Evolutionary conservation across 1,140 invertebrate genomes (phyloP), one percentile per base, ranked within the genome.

Genomic region (Halictus rubicundus): DNA sequence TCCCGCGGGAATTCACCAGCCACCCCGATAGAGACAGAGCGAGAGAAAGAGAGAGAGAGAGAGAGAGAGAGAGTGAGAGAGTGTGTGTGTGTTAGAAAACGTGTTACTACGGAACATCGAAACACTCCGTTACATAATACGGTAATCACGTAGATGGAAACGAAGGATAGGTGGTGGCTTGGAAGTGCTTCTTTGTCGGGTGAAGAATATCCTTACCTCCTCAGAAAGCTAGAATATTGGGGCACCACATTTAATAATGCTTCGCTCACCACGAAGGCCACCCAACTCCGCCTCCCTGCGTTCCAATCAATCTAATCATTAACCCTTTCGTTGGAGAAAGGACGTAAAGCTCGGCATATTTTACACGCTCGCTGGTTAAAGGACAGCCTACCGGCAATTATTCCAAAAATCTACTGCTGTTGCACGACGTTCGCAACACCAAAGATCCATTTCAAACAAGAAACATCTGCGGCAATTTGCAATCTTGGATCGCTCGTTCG

Each of bases 151-250:
- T 88, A 87, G 86, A 91, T 87, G 89, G 90, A 91, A 90, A 92
- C 89, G 89, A 87, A 92, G 90, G 89, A 90, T 78, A 63, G 91
- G 87, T 92, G 88, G 88, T 92, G 88, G 89, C 88, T 92, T 89
- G 89, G 89, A 93, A 91, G 91, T 92, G 90, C 90, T 90, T 90
- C 92, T 89, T 88, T 88, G 90, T 83, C 84, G 81, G 91, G 90
- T 89, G 90, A 91, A 88, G 88, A 89, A 92, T 91, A 91, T 93
- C 92, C 92, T 93, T 93, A 93, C 92, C 92, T 93, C 92, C 89
- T 93, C 92, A 91, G 92, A 88, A 92, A 93, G 92, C 92, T 93
- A 93, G 92, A 93, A 93, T 92, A 93, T 92, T 84, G 89, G 90
- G 90, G 91, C 87, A 92, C 89, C 90, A 92, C 90, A 88, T 92